Conservation (phyloP, 2,797 vertebrate genomes). For the Graptemys geographica region DNA sequence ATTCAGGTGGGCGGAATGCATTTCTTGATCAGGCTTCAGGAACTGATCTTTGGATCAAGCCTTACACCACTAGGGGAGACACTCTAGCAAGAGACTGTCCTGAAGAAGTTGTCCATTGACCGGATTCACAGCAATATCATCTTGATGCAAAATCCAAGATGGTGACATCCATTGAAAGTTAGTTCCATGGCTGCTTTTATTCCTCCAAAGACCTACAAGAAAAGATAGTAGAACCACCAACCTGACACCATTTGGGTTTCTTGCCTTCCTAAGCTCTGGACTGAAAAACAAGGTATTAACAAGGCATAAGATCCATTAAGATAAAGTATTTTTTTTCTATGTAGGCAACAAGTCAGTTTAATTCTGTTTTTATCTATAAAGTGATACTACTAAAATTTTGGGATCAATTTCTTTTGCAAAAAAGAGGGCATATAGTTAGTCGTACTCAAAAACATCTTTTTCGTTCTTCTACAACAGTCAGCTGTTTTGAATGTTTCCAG, state of each 20-base stretch:
- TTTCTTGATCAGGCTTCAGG: not conserved
- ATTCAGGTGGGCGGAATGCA: not conserved
- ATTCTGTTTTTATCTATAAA: not conserved
- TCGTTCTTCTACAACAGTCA: not conserved
- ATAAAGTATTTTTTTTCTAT: not conserved
- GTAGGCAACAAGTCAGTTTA: not conserved
- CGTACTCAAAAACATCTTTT: not conserved
- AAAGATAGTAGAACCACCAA: not conserved
- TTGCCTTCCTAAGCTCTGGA: not conserved
- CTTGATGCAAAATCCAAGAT: not conserved
- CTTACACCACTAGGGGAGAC: not conserved
- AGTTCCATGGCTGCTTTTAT: not conserved
- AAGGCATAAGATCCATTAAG: not conserved
- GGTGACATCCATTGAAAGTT: not conserved
- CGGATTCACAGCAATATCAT: not conserved
- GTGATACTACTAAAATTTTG: not conserved
- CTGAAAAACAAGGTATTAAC: not conserved
- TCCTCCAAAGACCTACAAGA: not conserved
- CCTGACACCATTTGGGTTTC: not conserved
- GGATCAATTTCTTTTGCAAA: not conserved
- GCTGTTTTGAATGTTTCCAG: not conserved
- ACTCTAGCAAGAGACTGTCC: not conserved
- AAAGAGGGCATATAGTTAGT: not conserved
- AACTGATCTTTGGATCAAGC: slow-evolving; percentile 1
- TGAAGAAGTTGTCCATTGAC: slow-evolving; percentile 4